Evolutionary conservation across 2,797 vertebrate species (phyloP).

Genomic region (Coluber constrictor): DNA sequence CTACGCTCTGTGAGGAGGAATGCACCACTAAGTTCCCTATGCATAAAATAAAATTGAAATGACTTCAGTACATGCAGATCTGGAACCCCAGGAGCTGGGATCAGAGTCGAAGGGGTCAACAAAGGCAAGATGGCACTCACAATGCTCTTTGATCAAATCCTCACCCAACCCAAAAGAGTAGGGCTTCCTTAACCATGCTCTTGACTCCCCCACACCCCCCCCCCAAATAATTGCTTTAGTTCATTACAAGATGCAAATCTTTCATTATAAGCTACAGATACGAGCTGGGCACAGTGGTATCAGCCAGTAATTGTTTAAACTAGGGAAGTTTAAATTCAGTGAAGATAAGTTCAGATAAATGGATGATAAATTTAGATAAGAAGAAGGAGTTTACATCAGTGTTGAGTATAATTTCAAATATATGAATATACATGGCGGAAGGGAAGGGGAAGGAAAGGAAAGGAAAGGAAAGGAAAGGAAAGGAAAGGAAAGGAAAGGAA

Average conservation of each 20-base stretch:
- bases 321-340: neutral
- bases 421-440: neutral
- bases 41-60: neutral
- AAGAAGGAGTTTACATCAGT: neutral
- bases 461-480: rapidly evolving
- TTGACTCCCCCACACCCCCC: neutral
- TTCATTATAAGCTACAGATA: neutral
- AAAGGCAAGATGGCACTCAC: neutral
- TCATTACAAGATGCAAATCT: neutral
- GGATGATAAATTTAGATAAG: neutral
- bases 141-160: neutral
- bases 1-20: too few species aligned
- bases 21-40: neutral
- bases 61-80: neutral
- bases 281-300: neutral
- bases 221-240: neutral
- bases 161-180: neutral
- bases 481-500: too few species aligned
- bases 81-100: neutral
- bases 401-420: neutral
- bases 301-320: neutral
- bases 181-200: neutral
- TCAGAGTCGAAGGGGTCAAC: neutral
- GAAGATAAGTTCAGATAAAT: neutral
- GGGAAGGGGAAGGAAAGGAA: too few species aligned